Evolutionary conservation across 2,888 invertebrate species (phyloP).

Genomic region (Hofmannophila pseudospretella): DNA sequence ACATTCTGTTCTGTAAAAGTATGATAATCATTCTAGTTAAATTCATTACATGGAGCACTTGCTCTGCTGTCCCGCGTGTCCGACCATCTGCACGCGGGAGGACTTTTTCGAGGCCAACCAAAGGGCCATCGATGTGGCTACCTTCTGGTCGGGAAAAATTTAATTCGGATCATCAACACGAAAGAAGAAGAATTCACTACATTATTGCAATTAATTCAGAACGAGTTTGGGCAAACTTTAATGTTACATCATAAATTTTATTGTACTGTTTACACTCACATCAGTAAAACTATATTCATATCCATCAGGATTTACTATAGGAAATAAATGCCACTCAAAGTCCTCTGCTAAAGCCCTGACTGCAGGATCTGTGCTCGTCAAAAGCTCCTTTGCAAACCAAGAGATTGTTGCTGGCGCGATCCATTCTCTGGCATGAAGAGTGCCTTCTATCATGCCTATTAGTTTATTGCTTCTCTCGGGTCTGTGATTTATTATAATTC

Average conservation of each 20-base stretch:
- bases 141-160: no score
- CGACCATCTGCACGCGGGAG: no score
- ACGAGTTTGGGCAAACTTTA: not conserved
- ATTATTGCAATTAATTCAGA: no score
- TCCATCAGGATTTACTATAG: conserved; percentile 86
- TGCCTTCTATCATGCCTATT: conserved; percentile 77
- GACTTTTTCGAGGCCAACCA: no score
- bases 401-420: conserved; percentile 81
- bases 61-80: no score
- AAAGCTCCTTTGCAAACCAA: conserved; percentile 83
- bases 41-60: no score
- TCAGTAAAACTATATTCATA: conserved; percentile 81
- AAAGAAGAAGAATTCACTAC: no score
- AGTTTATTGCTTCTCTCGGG: conserved; percentile 47
- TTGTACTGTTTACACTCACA: conserved; percentile 56
- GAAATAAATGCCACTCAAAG: conserved; percentile 87
- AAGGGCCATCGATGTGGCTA: no score
- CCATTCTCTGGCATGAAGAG: conserved; percentile 87
- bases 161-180: no score
- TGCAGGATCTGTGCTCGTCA: conserved; percentile 75
- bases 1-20: conserved; percentile 80
- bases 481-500: conserved; percentile 63
- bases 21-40: conserved; percentile 1
- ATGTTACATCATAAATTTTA: no score
- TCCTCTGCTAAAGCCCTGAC: conserved; percentile 79